Conservation (phyloP, 2,888 invertebrate genomes). For the Pteria penguin region DNA sequence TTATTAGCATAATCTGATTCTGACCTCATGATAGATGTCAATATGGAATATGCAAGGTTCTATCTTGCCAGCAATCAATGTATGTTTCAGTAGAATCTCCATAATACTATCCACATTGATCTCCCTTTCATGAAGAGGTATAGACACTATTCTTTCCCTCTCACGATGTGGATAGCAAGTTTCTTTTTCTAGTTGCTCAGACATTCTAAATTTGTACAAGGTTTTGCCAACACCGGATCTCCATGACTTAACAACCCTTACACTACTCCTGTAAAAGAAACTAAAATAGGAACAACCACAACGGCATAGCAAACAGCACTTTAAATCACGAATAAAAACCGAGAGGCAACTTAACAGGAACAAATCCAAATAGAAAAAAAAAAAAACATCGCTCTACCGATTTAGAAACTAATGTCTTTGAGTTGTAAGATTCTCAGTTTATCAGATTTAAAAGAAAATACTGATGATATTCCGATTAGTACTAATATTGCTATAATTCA, state of each 20-base stretch:
- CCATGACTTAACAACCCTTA: conserved; percentile 65
- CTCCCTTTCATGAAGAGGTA: conserved; percentile 57
- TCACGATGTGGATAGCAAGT: not conserved
- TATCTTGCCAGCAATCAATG: conserved; percentile 37
- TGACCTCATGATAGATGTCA: conserved; percentile 68
- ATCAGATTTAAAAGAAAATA: too few species aligned
- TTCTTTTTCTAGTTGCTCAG: conserved; percentile 41
- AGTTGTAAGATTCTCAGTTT: too few species aligned
- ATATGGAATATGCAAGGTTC: conserved; percentile 65
- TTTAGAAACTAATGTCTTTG: too few species aligned
- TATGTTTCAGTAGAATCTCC: conserved; percentile 47
- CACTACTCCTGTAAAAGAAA: conserved; percentile 57
- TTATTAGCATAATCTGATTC: too few species aligned
- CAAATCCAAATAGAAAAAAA: too few species aligned
- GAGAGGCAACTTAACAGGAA: too few species aligned
- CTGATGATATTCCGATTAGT: too few species aligned
- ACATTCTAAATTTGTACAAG: conserved; percentile 57
- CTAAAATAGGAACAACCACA: too few species aligned
- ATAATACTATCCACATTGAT: conserved; percentile 52
- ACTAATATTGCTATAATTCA: too few species aligned
- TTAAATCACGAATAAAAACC: too few species aligned
- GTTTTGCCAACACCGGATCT: conserved; percentile 71
- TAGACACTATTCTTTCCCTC: conserved; percentile 38
- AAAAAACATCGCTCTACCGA: too few species aligned
- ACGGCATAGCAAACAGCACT: too few species aligned